These are phyloP conservation scores for Malthinus seriepunctatus DNA, from an alignment of 2,888 invertebrate genomes.

Conservation along the genomic window DNA sequence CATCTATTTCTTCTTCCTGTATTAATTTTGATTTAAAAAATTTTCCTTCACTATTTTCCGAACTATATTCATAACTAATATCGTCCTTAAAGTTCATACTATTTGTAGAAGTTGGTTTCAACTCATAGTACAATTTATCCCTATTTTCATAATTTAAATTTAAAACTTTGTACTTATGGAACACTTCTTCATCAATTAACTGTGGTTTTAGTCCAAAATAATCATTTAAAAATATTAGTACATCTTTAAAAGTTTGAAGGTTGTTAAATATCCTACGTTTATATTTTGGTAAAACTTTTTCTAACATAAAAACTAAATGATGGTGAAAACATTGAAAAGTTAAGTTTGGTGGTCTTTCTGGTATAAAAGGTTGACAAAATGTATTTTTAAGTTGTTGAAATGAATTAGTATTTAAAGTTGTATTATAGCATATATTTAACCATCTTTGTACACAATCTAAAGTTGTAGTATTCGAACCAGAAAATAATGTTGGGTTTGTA, in stretches of 20 bases:
- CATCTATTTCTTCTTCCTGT: not conserved
- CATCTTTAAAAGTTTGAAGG: conserved; percentile 68
- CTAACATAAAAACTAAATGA: conserved; percentile 95
- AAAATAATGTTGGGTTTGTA: conserved; percentile 88
- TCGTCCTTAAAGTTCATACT: conserved; percentile 1
- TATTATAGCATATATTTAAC: conserved; percentile 69
- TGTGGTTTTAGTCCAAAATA: conserved; percentile 59
- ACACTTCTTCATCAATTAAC: conserved; percentile 41
- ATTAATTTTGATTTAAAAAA: conserved; percentile 44
- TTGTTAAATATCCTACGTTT: conserved; percentile 80
- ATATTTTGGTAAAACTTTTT: conserved; percentile 73
- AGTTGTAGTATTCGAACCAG: conserved; percentile 72
- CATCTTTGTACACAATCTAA: conserved; percentile 79
- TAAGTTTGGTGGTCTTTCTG: conserved; percentile 62
- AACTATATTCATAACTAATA: conserved; percentile 30
- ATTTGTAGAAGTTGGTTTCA: conserved; percentile 31
- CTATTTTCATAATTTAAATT: conserved; percentile 40
- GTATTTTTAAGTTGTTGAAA: conserved; percentile 12
- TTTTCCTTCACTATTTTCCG: conserved; percentile 41
- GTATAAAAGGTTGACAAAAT: conserved; percentile 33
- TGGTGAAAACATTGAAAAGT: conserved; percentile 91
- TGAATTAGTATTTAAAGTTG: conserved; percentile 47
- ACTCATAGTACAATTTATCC: conserved; percentile 37
- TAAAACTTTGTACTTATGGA: conserved; percentile 35
- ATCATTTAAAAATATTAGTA: conserved; percentile 70